Evolutionary conservation across 1,140 invertebrate species (phyloP).

Genomic region (Maniola jurtina): DNA sequence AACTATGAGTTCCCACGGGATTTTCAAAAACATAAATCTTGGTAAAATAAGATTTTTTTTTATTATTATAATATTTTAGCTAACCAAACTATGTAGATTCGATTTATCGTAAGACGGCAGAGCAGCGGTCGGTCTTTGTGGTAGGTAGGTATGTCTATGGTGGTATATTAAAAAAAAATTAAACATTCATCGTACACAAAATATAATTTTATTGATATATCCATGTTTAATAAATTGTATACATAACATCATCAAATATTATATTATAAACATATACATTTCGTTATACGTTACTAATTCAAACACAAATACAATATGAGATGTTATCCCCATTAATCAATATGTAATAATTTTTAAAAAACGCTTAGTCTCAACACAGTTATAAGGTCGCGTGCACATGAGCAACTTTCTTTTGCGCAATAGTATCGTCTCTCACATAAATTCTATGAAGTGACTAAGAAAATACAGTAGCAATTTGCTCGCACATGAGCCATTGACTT

Average conservation of each 20-base stretch:
- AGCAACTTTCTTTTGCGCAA: background rate
- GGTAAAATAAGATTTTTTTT: no score
- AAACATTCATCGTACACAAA: slow-evolving; percentile 78
- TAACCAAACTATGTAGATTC: no score
- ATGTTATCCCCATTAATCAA: slow-evolving; percentile 72
- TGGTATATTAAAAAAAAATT: slow-evolving; percentile 57
- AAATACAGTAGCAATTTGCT: no score
- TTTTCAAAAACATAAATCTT: no score
- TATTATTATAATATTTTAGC: no score
- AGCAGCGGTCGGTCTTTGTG: no score
- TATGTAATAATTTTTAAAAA: slow-evolving; percentile 59
- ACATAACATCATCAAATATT: slow-evolving; percentile 79
- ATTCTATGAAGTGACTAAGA: background rate
- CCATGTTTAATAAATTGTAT: slow-evolving; percentile 79
- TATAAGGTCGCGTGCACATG: background rate
- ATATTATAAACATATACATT: slow-evolving; percentile 79
- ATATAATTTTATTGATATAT: slow-evolving; percentile 81
- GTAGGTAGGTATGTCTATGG: no score
- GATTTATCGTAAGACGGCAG: no score
- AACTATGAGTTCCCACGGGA: no score
- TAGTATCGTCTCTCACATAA: background rate
- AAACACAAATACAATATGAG: slow-evolving; percentile 79
- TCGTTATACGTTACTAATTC: slow-evolving; percentile 76
- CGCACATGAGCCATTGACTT: no score
- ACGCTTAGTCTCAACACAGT: slow-evolving; percentile 64